Base-by-base conservation (phyloP, 2,797 vertebrate genomes). In the Bradypodion pumilum region DNA sequence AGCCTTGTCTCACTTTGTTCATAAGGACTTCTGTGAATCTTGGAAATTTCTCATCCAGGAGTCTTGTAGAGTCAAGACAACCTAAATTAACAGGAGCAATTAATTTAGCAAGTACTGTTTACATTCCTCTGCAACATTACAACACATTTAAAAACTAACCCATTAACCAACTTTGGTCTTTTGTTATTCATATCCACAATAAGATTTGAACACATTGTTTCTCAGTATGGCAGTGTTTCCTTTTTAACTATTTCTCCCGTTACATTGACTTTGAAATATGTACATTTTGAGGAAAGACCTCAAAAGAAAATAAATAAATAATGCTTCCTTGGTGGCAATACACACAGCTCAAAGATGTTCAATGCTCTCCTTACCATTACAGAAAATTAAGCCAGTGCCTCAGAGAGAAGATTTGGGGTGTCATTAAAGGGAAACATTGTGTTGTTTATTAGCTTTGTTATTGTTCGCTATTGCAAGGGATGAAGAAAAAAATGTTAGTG, bases 131-230 rank as follows among this genome's bases (percentile, higher is more conserved):
- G 52, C 12, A 56, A 16, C 15, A 49, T 21, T 7, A 16, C 25
- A 25, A 10, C 29, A 52, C 44, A 1, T 9, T 32, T 32, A 52
- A 74, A 52, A 74, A 52, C 37, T 66, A 79, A n/a, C 40, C 16
- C 21, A 32, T 29, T 32, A 42, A 15, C 63, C 8, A 52, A 21
- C 23, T 66, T 21, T 16, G 42, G 49, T 3, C 69, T 35, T n/a
- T 27, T 9, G 73, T 40, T 35, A 82, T 78, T 88, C n/a, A 75
- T 23, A 63, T 84, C 15, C 66, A 21, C 52, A 80, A 25, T 2
- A 35, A 73, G 10, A 78, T 79, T 84, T 25, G 5, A 29, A 23
- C 21, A 46, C 13, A 8, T 74, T 59, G 7, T 46, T 35, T 59
- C 42, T 37, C 40, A 29, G 3, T 73, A 35, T 63, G 59, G 44